A percentile compares a stretch with the other conserved stretches of the same genome.
Conservation (phyloP, 2,113 vertebrate species). For the Nannospalax galili region DNA sequence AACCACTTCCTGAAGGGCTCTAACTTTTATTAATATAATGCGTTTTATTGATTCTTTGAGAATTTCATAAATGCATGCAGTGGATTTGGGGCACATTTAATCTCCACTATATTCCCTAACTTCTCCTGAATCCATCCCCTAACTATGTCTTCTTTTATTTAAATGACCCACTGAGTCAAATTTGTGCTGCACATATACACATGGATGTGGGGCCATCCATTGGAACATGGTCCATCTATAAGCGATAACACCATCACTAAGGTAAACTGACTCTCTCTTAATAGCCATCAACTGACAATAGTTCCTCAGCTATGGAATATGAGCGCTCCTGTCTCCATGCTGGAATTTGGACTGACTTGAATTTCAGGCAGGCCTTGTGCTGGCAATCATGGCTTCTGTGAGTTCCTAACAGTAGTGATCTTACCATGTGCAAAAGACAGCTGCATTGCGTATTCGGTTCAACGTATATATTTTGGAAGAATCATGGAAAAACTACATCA, state of each 20-base stretch:
- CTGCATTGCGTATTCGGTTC: background rate
- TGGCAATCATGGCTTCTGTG: too few relatives aligned
- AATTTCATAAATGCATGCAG: background rate
- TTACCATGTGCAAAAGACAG: background rate
- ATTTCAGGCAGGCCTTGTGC: background rate
- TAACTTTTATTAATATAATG: background rate
- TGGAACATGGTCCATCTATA: background rate
- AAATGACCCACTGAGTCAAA: too few relatives aligned
- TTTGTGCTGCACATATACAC: too few relatives aligned
- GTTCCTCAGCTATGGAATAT: too few relatives aligned
- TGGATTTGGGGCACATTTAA: too few relatives aligned
- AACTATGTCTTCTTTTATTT: background rate
- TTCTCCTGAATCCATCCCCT: background rate
- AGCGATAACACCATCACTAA: background rate
- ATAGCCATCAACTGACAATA: background rate
- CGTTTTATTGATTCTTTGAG: too few relatives aligned
- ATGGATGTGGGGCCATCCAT: too few relatives aligned
- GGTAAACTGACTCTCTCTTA: too few relatives aligned
- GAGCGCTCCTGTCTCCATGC: background rate
- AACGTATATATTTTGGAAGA: background rate
- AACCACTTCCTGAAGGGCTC: background rate
- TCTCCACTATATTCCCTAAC: too few relatives aligned
- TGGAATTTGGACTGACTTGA: background rate
- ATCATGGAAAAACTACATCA: accelerated
- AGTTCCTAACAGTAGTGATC: too few relatives aligned